Conservation (phyloP, 2,888 invertebrate genomes). For the Drosophila tanythrix region DNA sequence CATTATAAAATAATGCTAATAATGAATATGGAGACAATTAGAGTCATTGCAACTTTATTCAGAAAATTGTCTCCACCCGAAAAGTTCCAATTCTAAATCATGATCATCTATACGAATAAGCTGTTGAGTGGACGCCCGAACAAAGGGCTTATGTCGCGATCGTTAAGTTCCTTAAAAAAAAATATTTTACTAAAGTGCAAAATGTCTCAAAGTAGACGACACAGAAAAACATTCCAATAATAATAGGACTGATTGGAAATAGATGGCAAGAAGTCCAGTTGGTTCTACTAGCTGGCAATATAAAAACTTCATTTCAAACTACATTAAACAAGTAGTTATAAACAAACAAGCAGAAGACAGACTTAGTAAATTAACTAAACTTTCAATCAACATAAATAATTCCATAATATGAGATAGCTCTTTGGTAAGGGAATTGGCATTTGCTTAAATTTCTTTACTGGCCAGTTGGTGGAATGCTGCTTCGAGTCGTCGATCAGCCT, state of each 20-base stretch:
- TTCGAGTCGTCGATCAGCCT: neutral
- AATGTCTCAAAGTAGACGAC: neutral
- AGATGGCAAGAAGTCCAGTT: neutral
- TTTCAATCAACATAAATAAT: neutral
- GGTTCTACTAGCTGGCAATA: no score
- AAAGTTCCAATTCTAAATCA: no score
- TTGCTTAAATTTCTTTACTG: neutral
- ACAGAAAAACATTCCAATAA: neutral
- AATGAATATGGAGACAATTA: no score
- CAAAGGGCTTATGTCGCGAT: no score
- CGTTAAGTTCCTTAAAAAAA: no score
- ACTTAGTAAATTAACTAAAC: neutral
- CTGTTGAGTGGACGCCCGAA: no score
- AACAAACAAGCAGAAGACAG: neutral
- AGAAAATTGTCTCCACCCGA: no score
- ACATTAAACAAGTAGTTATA: neutral
- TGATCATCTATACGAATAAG: no score
- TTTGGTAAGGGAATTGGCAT: neutral
- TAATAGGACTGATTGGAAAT: neutral
- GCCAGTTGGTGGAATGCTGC: neutral
- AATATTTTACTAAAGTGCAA: neutral
- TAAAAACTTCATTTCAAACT: neutral
- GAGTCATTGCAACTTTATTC: no score
- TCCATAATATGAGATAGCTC: neutral
- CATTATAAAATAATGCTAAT: no score